Base-by-base conservation (phyloP, 2,113 vertebrate genomes). In the Chaenogobius annularis region DNA sequence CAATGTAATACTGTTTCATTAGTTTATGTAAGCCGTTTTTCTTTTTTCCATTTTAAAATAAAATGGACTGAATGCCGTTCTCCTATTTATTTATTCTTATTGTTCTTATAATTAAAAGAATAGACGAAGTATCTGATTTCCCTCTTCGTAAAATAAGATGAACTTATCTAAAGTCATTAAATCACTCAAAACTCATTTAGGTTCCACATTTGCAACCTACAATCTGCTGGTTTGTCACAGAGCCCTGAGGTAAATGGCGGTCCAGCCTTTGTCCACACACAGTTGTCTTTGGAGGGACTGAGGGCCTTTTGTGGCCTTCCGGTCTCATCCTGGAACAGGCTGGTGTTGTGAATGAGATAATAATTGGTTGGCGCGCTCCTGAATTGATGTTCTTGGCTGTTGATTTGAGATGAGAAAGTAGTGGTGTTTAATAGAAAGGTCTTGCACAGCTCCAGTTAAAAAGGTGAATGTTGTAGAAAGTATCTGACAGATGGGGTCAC, bases 251-350 rank as follows among this genome's bases (percentile, higher is more conserved):
- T 44, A n/a, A 52, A 43, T 10, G 46, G 48, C 67, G 35, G 61
- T 5, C 5, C 12, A 37, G 2, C 40, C 54, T 84, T 84, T 84
- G 79, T 88, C 83, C 56, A 23, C 9, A 56, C 59, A 74, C 68
- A 79, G 73, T 83, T 72, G 78, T 79, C 46, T 69, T 81, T 75
- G 73, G 72, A 58, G 66, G 14, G 26, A 50, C 64, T 74, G 72
- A 80, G 48, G 66, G 78, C 54, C 80, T 69, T 83, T 79, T 80
- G 72, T 77, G 44, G 26, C 43, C 14, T 68, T 71, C 17, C 35
- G 62, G 48, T 70, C 62, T 77, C 73, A 72, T 50, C 58, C 3
- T 55, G 54, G 56, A 50, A 37, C 22, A 1, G 59, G 19, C 52
- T 74, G 23, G 26, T 66, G 69, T 35, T 47, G 61, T 73, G 14